These are phyloP conservation scores for Isurus oxyrinchus DNA, from an alignment of 2,113 vertebrate species.

Conservation along the genomic window DNA sequence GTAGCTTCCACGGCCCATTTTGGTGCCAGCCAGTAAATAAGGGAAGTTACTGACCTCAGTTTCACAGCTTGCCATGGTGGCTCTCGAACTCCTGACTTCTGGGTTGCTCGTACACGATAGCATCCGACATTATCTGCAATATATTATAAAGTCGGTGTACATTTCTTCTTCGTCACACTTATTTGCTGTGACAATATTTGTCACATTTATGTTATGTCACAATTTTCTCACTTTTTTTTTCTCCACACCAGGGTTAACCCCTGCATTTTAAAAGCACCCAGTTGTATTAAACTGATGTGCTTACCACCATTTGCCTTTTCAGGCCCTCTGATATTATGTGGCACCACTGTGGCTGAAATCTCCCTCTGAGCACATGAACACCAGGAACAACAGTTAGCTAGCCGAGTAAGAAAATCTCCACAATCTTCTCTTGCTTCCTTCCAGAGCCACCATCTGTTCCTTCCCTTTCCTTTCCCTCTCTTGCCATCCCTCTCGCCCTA, in stretches of 20 bases:
- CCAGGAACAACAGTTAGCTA: background rate
- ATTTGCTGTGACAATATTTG: background rate
- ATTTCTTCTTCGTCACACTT: background rate
- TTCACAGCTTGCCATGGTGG: background rate
- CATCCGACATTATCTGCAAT: background rate
- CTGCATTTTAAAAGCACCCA: background rate
- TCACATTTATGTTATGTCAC: background rate
- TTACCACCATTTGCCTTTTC: background rate
- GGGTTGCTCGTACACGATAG: background rate
- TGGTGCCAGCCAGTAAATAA: background rate
- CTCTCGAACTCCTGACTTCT: background rate
- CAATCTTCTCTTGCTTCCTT: background rate
- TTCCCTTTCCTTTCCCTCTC: too few species aligned
- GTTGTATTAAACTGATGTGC: background rate
- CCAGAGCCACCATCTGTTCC: background rate
- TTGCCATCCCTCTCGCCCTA: background rate
- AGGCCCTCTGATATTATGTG: background rate
- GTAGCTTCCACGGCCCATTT: background rate
- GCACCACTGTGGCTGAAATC: background rate
- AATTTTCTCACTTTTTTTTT: background rate
- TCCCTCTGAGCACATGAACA: background rate
- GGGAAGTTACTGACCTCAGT: background rate
- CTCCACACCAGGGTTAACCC: background rate
- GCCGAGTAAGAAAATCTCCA: background rate
- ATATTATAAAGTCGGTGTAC: background rate